phyloP scores from a whole-genome alignment of 64 coral and sea anemone species.

The Montipora cactus region DNA sequence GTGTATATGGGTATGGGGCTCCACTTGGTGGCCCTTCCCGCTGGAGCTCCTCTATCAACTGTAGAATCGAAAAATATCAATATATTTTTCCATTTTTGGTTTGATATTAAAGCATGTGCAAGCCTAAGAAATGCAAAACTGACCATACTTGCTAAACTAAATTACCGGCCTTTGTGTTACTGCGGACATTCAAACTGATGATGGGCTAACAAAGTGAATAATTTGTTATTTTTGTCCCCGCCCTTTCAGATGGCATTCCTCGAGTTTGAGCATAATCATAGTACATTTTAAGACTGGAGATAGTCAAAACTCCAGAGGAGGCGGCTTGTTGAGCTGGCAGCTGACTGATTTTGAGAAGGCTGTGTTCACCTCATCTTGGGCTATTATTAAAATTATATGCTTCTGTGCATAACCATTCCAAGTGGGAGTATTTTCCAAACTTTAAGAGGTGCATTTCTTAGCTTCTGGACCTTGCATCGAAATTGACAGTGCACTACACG shows the following conservation, averaged over 20 bases:
- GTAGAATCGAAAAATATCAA: neutral
- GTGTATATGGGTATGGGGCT: neutral
- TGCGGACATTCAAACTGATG: neutral
- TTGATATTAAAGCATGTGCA: neutral
- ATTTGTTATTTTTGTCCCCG: neutral
- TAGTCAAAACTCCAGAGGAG: slow-evolving; percentile 29
- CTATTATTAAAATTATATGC: neutral
- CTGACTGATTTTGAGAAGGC: slow-evolving; percentile 34
- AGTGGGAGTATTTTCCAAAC: neutral
- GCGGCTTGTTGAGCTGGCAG: slow-evolving; percentile 19
- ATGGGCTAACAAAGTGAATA: neutral
- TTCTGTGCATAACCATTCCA: neutral
- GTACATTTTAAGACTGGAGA: neutral
- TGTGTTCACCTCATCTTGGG: neutral
- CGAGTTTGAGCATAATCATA: neutral
- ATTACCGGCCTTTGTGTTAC: neutral
- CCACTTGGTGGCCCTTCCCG: neutral
- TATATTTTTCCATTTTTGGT: neutral
- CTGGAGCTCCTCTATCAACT: neutral
- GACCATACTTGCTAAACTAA: neutral
- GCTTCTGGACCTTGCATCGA: neutral
- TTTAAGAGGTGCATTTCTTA: neutral
- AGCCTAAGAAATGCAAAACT: neutral
- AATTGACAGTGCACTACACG: neutral
- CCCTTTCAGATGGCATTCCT: neutral